Evolutionary conservation across 2,888 invertebrate species (phyloP), one percentile per base, ranked within the genome.

Genomic region (Philhelius pedissequus): DNA sequence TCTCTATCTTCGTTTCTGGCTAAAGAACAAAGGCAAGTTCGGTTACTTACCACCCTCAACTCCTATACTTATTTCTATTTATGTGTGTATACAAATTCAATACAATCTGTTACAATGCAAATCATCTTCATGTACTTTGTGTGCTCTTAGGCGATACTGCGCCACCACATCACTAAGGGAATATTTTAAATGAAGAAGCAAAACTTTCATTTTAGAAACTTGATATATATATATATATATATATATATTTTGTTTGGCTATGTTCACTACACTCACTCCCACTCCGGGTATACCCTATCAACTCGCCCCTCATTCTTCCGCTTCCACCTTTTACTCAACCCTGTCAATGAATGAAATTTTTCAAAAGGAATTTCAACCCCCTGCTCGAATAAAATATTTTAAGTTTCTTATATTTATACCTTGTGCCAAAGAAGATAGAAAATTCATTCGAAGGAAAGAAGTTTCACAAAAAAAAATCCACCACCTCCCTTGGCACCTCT

Each of bases 81-180:
- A 43, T 43, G 18, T 25, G 18, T 13, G 25, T 18, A 18, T 45
- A 45, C 20, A 35, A 38, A 60, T 60, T 60, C 56, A 81, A 70
- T 82, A 78, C 83, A 83, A 75, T 83, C 83, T 79, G 83, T 79
- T 83, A 83, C 79, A 83, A 70, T 83, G 79, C 83, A 83, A 74
- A 79, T 79, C 79, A 83, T 83, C 79, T 83, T 64, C 74, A 54
- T 74, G 70, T 56, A 74, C 54, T 70, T 56, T 80, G 66, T 66
- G 32, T 79, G 64, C 79, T 79, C 74, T 66, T 35, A 79, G 79
- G 64, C 79, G n/a, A 78, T 48, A 64, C 43, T 18, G 30, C n/a
- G n/a, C n/a, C n/a, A n/a, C 30, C 56, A n/a, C 32, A 40, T 38
- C 64, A 32, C 15, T 15, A 71, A 69, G 40, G 58, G 54, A 50